Conservation (phyloP, 2,113 vertebrate species). For the Lepus americanus region DNA sequence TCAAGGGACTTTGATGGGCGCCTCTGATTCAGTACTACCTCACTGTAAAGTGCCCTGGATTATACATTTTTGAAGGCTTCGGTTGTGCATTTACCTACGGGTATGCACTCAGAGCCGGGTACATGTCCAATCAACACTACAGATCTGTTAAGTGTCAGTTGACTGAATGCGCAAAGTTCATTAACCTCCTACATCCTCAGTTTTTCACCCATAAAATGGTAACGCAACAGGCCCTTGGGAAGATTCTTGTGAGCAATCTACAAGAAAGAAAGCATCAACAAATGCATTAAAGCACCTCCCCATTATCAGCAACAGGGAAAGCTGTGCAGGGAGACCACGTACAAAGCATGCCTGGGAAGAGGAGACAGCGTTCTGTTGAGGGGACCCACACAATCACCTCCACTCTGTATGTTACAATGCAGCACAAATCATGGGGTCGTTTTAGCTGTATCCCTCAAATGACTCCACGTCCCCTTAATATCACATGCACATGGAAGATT, state of each 20-base stretch:
- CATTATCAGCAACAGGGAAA: neutral
- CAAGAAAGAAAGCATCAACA: conserved; percentile 19
- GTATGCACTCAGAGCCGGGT: neutral
- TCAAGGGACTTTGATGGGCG: neutral
- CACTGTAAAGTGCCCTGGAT: neutral
- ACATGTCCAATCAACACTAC: neutral
- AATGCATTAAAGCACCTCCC: neutral
- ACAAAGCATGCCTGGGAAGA: neutral
- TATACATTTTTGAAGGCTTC: neutral
- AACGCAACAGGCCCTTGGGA: neutral
- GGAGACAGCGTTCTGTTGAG: neutral
- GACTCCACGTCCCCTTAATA: neutral
- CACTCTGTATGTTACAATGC: neutral
- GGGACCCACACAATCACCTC: neutral
- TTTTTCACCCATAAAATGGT: neutral
- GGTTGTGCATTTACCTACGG: neutral
- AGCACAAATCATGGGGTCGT: neutral
- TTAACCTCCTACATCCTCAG: neutral
- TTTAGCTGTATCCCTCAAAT: neutral
- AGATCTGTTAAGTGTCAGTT: neutral
- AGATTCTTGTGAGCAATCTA: neutral
- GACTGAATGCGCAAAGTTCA: neutral
- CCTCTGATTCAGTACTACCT: neutral
- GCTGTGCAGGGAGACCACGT: neutral
- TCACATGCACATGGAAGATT: neutral